These are phyloP conservation scores for Drosophila burlai DNA, from an alignment of 1,140 invertebrate genomes.

Conservation along the genomic window DNA sequence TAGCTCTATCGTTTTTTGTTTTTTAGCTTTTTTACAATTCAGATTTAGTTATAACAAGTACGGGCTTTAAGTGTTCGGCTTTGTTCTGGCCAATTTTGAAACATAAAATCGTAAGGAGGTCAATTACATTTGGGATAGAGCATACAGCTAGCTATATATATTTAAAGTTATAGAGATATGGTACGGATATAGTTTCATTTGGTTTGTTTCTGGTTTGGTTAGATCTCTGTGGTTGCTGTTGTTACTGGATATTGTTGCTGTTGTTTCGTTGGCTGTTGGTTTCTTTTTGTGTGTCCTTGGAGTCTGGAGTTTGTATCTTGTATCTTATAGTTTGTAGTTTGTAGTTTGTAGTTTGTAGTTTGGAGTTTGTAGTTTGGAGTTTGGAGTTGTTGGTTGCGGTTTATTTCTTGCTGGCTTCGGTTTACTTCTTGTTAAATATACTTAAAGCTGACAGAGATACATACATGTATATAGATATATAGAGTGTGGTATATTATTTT, in stretches of 20 bases:
- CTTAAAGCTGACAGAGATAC: conserved; percentile 54
- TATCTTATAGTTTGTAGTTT: conserved; percentile 43
- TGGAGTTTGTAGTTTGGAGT: conserved; percentile 35
- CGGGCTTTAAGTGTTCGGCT: conserved; percentile 6
- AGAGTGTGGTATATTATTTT: conserved; percentile 48
- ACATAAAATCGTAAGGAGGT: conserved; percentile 35
- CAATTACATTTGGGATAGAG: conserved; percentile 42
- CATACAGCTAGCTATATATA: conserved; percentile 52
- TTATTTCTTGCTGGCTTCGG: conserved; percentile 47
- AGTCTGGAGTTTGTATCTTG: conserved; percentile 46
- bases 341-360: conserved; percentile 20
- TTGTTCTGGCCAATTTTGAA: conserved; percentile 42
- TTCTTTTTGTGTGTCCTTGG: conserved; percentile 32
- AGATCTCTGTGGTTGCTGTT: conserved; percentile 27
- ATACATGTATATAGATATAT: conserved; percentile 44
- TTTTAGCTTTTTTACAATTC: conserved; percentile 44
- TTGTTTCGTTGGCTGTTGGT: conserved; percentile 44
- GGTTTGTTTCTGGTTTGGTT: conserved; percentile 14
- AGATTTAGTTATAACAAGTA: conserved; percentile 30
- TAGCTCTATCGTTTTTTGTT: conserved; percentile 16
- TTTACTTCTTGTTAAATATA: conserved; percentile 46
- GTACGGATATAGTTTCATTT: conserved; percentile 37
- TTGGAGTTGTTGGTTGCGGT: conserved; percentile 39
- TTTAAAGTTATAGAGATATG: conserved; percentile 28
- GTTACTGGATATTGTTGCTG: conserved; percentile 37